Conservation (phyloP, 2,113 vertebrate genomes). For the Fukomys damarensis region DNA sequence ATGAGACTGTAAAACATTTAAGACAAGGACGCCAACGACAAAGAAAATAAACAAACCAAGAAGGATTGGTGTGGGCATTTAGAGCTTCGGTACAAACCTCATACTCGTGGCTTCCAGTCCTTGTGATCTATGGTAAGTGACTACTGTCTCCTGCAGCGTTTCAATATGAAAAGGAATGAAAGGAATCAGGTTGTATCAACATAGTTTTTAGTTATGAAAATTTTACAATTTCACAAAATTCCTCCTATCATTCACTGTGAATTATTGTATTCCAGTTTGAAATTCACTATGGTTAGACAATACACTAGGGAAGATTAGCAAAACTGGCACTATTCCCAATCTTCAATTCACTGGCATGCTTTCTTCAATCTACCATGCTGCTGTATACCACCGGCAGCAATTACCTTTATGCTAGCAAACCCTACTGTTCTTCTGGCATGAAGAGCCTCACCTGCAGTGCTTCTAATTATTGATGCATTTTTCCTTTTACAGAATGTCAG, state of each 20-base stretch:
- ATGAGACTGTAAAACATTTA: neutral
- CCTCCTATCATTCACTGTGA: neutral
- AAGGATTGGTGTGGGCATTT: neutral
- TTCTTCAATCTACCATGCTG: neutral
- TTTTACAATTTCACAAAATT: neutral
- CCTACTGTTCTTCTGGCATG: conserved; percentile 47
- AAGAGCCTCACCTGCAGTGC: conserved; percentile 25
- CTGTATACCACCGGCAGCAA: conserved; percentile 29
- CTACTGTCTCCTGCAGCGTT: neutral
- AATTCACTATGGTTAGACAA: neutral
- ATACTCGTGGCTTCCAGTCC: neutral
- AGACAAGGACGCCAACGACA: neutral
- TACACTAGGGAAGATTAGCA: neutral
- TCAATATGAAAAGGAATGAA: neutral
- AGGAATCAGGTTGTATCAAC: neutral
- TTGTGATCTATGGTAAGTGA: neutral
- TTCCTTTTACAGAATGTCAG: conserved; percentile 66
- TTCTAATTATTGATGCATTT: conserved; percentile 74
- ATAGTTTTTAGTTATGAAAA: neutral
- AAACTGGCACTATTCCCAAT: conserved; percentile 26
- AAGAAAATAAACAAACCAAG: neutral
- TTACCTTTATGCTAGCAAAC: conserved; percentile 49
- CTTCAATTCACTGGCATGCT: neutral
- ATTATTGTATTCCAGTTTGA: neutral
- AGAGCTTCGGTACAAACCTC: neutral